Evolutionary conservation across 2,888 invertebrate species (phyloP).

Genomic region (Andrena dorsata): DNA sequence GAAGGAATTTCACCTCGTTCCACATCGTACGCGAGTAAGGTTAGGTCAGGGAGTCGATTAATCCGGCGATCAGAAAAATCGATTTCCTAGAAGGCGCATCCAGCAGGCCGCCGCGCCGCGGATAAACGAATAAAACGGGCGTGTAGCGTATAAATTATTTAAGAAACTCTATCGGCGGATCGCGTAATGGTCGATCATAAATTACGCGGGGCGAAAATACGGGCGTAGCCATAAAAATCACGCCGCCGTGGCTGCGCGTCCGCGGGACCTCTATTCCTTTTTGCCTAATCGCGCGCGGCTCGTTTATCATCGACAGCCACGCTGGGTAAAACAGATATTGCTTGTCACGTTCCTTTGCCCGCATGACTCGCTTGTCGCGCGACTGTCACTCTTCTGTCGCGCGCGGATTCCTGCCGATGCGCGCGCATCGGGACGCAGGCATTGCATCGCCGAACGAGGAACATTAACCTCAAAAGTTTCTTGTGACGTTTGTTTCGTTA

Average conservation of each 20-base stretch:
- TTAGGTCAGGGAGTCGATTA: conserved; percentile 73
- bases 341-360: conserved; percentile 48
- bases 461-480: not conserved
- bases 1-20: conserved; percentile 58
- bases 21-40: conserved; percentile 54
- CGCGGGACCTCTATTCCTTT: conserved; percentile 56
- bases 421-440: conserved; percentile 5
- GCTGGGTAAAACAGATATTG: conserved; percentile 59
- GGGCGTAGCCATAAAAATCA: conserved; percentile 72
- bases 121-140: conserved; percentile 77
- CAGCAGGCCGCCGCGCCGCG: conserved; percentile 44
- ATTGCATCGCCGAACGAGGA: not conserved
- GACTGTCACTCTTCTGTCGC: conserved; percentile 43
- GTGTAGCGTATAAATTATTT: conserved; percentile 82
- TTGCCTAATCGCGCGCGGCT: conserved; percentile 70
- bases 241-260: conserved; percentile 22
- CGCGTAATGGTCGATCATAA: conserved; percentile 81
- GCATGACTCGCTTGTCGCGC: conserved; percentile 48
- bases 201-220: conserved; percentile 77
- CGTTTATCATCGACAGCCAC: conserved; percentile 63
- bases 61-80: conserved; percentile 73
- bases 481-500: too few relatives aligned
- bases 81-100: conserved; percentile 72
- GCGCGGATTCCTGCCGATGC: conserved; percentile 17
- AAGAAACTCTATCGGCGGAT: conserved; percentile 81